A percentile compares a stretch with the other conserved stretches of the same genome.
phyloP scores from a whole-genome alignment of 1,140 invertebrate species.

The Zaprionus ornatus region DNA sequence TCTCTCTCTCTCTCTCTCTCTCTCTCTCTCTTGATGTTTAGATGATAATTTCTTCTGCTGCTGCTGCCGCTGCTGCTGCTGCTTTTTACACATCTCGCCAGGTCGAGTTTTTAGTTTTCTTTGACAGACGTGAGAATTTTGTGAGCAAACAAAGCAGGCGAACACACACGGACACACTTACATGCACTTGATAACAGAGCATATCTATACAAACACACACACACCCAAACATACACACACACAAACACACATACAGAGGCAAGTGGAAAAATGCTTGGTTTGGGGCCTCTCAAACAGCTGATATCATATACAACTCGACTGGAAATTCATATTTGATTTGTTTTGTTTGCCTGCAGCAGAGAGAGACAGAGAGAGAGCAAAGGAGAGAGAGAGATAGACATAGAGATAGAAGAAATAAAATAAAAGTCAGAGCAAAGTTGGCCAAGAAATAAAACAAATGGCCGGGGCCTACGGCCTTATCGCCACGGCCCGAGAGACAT shows the following conservation, averaged over 20 bases:
- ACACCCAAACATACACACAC: conserved; percentile 3
- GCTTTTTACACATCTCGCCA: conserved; percentile 22
- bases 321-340: conserved; percentile 56
- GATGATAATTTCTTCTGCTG: conserved; percentile 54
- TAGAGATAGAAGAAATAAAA: neutral
- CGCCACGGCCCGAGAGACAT: neutral
- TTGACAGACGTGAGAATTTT: conserved; percentile 79
- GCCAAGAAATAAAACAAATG: conserved; percentile 27
- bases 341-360: conserved; percentile 13
- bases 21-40: neutral
- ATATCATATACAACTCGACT: conserved; percentile 45
- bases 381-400: too few species aligned
- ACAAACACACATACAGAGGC: neutral
- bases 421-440: conserved; percentile 20
- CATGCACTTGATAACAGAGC: conserved; percentile 65
- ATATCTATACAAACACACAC: conserved; percentile 52
- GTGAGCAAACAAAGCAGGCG: conserved; percentile 59
- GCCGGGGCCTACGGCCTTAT: conserved; percentile 8
- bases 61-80: conserved; percentile 27
- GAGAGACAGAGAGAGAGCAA: too few species aligned
- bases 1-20: neutral
- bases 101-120: conserved; percentile 31
- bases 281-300: conserved; percentile 57
- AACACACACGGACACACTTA: conserved; percentile 27
- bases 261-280: conserved; percentile 47